Conservation (phyloP, 2,888 invertebrate species). For the Xanthia icteritia region DNA sequence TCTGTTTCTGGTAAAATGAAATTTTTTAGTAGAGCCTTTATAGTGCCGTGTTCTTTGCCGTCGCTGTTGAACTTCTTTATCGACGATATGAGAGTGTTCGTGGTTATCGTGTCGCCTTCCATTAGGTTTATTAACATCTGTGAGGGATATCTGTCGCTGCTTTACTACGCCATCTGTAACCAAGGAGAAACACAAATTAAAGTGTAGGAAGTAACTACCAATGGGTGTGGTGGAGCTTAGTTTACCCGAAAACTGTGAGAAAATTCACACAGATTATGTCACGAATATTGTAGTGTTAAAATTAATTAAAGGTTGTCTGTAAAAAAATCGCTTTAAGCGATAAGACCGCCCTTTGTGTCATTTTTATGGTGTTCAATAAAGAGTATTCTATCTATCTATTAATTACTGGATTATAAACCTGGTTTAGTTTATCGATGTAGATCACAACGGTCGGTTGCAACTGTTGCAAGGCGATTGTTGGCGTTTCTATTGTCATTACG, state of each 20-base stretch:
- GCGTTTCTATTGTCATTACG: constrained; percentile 63
- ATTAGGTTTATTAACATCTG: constrained; percentile 86
- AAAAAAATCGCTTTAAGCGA: too few species aligned
- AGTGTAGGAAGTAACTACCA: constrained; percentile 48
- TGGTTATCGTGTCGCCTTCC: constrained; percentile 84
- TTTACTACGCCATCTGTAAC: constrained; percentile 88
- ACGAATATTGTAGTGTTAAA: constrained; percentile 60
- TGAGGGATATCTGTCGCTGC: constrained; percentile 78
- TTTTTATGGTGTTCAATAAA: too few species aligned
- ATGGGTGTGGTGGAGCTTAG: constrained; percentile 23
- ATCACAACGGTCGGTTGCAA: constrained; percentile 65
- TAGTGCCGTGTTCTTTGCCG: constrained; percentile 82
- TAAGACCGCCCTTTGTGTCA: too few species aligned
- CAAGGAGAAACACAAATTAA: constrained; percentile 65
- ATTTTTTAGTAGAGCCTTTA: constrained; percentile 84
- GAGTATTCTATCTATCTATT: too few species aligned
- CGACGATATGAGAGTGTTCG: constrained; percentile 82
- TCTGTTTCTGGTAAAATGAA: constrained; percentile 83
- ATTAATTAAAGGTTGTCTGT: too few species aligned
- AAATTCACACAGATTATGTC: constrained; percentile 66
- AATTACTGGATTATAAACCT: constrained; percentile 57
- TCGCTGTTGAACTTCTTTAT: constrained; percentile 81
- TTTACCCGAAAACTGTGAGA: constrained; percentile 45
- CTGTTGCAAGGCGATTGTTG: constrained; percentile 69
- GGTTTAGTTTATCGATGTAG: constrained; percentile 65